Conservation (phyloP, 2,797 vertebrate species). For the Myotis findleyi region DNA sequence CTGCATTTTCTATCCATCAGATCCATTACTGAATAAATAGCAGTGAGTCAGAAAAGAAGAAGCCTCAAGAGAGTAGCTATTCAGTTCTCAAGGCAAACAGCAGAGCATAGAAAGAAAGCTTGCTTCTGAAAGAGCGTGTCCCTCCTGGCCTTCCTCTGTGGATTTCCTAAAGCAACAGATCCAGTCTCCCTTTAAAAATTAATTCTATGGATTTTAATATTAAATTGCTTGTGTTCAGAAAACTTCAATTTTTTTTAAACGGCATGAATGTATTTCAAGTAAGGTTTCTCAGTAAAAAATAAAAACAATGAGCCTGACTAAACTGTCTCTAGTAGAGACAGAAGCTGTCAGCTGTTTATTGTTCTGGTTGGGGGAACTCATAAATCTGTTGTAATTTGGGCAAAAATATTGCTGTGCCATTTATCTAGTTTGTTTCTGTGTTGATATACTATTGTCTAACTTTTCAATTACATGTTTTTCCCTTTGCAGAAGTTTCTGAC, state of each 20-base stretch:
- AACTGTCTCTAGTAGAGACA: not conserved
- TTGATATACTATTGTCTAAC: not conserved
- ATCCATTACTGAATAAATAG: constrained; percentile 42
- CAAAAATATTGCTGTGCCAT: not conserved
- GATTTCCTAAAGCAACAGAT: not conserved
- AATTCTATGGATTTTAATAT: not conserved
- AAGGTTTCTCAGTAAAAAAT: constrained; percentile 25
- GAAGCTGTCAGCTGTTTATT: not conserved
- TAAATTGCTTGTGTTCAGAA: constrained; percentile 10
- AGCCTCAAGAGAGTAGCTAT: constrained; percentile 26
- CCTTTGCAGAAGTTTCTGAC: not conserved
- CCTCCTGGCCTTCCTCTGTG: not conserved
- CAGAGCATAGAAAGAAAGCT: not conserved
- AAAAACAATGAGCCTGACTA: constrained; percentile 38
- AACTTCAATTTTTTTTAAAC: constrained; percentile 40
- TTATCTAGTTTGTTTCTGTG: not conserved
- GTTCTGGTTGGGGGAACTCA: not conserved
- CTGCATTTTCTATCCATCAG: constrained; percentile 61
- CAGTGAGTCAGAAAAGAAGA: constrained; percentile 3
- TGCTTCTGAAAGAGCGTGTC: not conserved
- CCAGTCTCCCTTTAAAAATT: not conserved
- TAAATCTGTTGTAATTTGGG: not conserved
- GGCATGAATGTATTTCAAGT: constrained; percentile 8
- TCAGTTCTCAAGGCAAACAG: constrained; percentile 32
- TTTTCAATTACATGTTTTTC: not conserved